phyloP scores from a whole-genome alignment of 2,888 invertebrate genomes.

The Macrostomum cliftonense region DNA sequence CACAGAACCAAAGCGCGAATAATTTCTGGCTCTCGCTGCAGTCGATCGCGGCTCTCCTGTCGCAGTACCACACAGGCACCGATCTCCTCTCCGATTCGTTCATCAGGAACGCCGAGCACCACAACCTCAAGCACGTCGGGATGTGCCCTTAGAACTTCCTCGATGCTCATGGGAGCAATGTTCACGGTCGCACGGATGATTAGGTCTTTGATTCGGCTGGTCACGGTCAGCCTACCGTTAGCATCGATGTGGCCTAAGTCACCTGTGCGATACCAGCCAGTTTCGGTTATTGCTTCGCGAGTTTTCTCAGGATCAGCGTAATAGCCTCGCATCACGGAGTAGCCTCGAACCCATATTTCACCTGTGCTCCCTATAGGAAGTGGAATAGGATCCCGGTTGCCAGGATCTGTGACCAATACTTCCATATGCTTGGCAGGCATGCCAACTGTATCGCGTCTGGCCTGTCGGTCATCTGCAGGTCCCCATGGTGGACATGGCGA shows the following conservation, averaged over 20 bases:
- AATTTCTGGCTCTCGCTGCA: background rate
- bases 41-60: too few species aligned
- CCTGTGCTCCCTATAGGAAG: background rate
- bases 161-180: constrained; percentile 2
- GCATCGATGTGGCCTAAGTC: background rate
- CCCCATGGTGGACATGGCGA: too few species aligned
- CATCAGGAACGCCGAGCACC: constrained; percentile 7
- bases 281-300: background rate
- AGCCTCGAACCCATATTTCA: constrained; percentile 4
- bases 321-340: background rate
- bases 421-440: too few species aligned
- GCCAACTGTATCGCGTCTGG: too few species aligned
- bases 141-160: background rate
- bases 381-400: too few species aligned
- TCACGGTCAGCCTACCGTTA: background rate
- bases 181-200: constrained; percentile 3
- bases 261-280: constrained; percentile 3
- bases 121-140: constrained; percentile 1
- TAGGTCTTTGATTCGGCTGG: background rate
- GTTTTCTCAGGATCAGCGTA: background rate
- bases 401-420: too few species aligned
- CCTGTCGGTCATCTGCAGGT: too few species aligned
- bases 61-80: constrained; percentile 4
- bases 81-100: constrained; percentile 4
- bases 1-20: background rate